Evolutionary conservation across 2,888 invertebrate species (phyloP), one percentile per base, ranked within the genome.

Genomic region (Polyommatus iphigenia): DNA sequence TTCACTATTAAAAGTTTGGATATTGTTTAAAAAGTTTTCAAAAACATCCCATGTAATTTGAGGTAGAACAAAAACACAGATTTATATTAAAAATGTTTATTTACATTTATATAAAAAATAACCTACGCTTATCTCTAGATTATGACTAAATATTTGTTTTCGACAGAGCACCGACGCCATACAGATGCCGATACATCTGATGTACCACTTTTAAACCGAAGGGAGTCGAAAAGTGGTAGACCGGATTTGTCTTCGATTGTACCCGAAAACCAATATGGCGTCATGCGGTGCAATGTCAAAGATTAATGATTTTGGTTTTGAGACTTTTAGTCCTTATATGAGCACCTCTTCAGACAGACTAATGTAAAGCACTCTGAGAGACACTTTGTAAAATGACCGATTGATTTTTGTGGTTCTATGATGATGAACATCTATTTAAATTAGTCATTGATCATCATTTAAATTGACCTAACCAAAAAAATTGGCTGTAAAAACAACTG

Each of bases 131-230:
- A 82, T 41, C 71, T 10, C 78, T 82, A 80, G 20, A 59, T 84
- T 89, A 91, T 90, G 89, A 92, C 93, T 92, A 90, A 88, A 86
- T 86, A 86, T 85, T 84, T 85, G 85, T 87, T 87, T 89, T 92
- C 92, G 88, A 91, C 92, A 90, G 82, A 86, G 87, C 85, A 91
- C 88, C 91, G 81, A 87, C 87, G 81, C 82, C 83, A 85, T 83
- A 85, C 5, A 54, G 15, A 18, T 18, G 54, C 54, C 54, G 54
- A 54, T 18, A 54, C 18, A 54, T 54, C 15, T 18, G 5, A 18
- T 54, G 18, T 54, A 18, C 54, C 15, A 54, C 18, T 54, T 54
- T 54, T 54, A 15, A 54, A 18, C 54, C 54, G 54, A 54, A 54
- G 54, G 5, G 54, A 54, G 54, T 54, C 54, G 54, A 54, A 54